phyloP scores from a whole-genome alignment of 2,888 invertebrate genomes.

The Synanthedon myopaeformis region DNA sequence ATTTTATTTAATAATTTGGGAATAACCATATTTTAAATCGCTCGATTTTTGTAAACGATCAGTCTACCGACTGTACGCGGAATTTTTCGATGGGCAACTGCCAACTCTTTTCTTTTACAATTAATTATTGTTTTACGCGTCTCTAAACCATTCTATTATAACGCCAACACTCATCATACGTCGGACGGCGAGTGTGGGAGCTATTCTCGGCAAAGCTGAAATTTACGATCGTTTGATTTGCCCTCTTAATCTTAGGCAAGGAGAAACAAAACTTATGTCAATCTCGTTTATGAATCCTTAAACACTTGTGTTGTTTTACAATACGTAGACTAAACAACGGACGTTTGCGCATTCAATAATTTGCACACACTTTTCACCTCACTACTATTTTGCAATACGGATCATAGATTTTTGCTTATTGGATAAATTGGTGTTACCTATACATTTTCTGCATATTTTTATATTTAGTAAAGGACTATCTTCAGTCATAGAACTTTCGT shows the following conservation, averaged over 20 bases:
- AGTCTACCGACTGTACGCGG: conserved; percentile 14
- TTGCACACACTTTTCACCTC: neutral
- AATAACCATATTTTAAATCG: too few species aligned
- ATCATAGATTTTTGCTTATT: too few species aligned
- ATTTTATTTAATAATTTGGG: too few species aligned
- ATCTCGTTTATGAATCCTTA: conserved; percentile 32
- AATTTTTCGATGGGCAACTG: conserved; percentile 53
- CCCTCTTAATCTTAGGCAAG: conserved; percentile 50
- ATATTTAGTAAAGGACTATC: too few species aligned
- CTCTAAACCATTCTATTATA: conserved; percentile 60
- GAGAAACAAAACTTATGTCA: conserved; percentile 40
- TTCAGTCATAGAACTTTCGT: too few species aligned
- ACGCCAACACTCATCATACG: conserved; percentile 31
- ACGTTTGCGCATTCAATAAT: neutral
- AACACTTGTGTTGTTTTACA: conserved; percentile 14
- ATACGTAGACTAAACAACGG: neutral
- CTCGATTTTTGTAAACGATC: too few species aligned
- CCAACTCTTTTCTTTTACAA: conserved; percentile 57
- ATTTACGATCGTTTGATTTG: conserved; percentile 62
- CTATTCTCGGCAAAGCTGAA: conserved; percentile 33
- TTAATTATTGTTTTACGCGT: conserved; percentile 66
- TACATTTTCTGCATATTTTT: too few species aligned
- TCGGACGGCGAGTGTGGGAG: conserved; percentile 29
- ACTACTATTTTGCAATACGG: too few species aligned
- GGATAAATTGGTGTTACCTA: too few species aligned